Conservation (phyloP, 2,797 vertebrate genomes). For the Pelobates cultripes region DNA sequence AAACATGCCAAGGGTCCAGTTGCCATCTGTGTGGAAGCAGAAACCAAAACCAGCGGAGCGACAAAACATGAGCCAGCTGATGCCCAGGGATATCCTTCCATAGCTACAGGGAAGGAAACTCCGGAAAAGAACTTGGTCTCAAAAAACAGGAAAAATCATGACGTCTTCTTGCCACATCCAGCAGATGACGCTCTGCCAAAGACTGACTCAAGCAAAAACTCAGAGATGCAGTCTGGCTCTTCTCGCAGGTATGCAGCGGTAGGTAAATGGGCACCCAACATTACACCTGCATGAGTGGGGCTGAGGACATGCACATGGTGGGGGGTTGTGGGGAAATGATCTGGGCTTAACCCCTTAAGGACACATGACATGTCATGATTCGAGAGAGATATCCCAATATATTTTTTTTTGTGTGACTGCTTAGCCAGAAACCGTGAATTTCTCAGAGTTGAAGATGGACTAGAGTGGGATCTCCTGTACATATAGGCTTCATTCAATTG, state of each 20-base stretch:
- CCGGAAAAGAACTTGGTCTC: neutral
- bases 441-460: too few relatives aligned
- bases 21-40: neutral
- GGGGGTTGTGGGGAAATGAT: too few relatives aligned
- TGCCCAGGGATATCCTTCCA: neutral
- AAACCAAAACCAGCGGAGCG: neutral
- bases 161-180: neutral
- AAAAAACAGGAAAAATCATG: neutral
- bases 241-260: constrained; percentile 41
- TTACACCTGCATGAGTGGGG: too few relatives aligned
- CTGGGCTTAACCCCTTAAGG: too few relatives aligned
- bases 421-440: too few relatives aligned
- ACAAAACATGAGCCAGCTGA: neutral
- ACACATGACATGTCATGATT: too few relatives aligned
- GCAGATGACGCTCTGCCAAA: neutral
- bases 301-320: too few relatives aligned
- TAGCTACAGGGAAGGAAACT: neutral
- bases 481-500: too few relatives aligned
- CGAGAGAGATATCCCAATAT: too few relatives aligned
- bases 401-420: too few relatives aligned
- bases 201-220: too few relatives aligned
- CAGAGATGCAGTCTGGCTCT: neutral
- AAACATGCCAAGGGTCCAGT: neutral
- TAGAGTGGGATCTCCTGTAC: too few relatives aligned
- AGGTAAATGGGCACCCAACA: constrained; percentile 11